Base-by-base conservation (phyloP, 2,113 vertebrate species). In the Galeopterus variegatus region DNA sequence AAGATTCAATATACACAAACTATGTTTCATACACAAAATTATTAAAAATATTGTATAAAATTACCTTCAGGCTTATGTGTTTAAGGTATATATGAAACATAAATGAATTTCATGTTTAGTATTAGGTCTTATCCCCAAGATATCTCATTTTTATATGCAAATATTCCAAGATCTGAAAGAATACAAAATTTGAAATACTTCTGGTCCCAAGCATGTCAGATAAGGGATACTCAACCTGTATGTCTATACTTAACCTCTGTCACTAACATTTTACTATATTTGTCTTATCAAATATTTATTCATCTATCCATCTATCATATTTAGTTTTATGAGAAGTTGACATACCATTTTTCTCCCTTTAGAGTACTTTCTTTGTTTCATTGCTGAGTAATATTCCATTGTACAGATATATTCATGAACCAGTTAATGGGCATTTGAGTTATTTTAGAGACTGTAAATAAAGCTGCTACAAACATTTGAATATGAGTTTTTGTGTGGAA, bases 341-440 rank as follows among this genome's bases (percentile, higher is more conserved):
- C 60, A 80, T 15, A 28, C 33, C 21, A 13, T 80, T 77, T 83
- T 92, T 45, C 50, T 18, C 17, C 45, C 11, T 28, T 8, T 84
- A 48, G 21, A 72, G 5, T 84, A 70, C 12, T 92, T 82, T 60
- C 33, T 82, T 70, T 69, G 81, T 60, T 89, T 73, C 24, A 7
- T 72, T 89, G 48, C 17, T 58, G n/a, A 69, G 85, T 75, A 76
- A 79, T 94, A 50, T 23, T 92, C 50, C 17, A n/a, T 64, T 83
- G 3, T 88, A 28, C 70, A 5, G 26, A 11, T 83, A n/a, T 69
- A 45, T 64, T n/a, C 23, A 45, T 72, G 41, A 23, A 65, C 24
- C 31, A 64, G 23, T 76, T 92, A 14, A 50, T 64, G 77, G 18
- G 8, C 69, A n/a, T 89, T 75, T 76, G 26, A 60, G 12, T 93